Conservation (phyloP, 2,113 vertebrate species). For the Passerina amoena region DNA sequence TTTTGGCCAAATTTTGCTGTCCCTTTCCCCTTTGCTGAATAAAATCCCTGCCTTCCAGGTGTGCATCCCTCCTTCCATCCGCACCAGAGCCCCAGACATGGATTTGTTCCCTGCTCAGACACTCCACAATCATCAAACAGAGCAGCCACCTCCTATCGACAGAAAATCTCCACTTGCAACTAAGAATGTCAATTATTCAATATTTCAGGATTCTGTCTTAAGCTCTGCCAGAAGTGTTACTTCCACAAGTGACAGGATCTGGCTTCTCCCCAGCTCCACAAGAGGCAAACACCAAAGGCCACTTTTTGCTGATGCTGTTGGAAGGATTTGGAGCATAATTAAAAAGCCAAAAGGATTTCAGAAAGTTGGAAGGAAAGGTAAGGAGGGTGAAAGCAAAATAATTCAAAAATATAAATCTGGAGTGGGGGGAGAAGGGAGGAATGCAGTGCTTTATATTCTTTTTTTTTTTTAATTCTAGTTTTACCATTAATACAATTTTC, state of each 20-base stretch:
- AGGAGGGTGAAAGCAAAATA: background rate
- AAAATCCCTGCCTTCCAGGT: background rate
- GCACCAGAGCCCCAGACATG: background rate
- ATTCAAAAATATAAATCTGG: background rate
- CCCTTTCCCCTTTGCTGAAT: background rate
- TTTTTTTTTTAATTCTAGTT: background rate
- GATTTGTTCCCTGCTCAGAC: background rate
- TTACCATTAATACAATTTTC: background rate
- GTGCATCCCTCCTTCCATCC: background rate
- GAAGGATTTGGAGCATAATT: background rate
- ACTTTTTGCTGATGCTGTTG: background rate
- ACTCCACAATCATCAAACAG: background rate
- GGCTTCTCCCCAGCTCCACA: background rate
- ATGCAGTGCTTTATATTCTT: background rate
- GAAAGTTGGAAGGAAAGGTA: background rate
- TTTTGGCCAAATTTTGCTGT: background rate
- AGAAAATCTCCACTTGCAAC: background rate
- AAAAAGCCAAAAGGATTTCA: background rate
- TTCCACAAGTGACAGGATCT: background rate
- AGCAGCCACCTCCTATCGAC: background rate
- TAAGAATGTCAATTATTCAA: background rate
- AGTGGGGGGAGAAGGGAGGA: accelerated
- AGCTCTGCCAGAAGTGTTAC: conserved; percentile 4
- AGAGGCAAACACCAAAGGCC: background rate
- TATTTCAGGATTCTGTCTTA: background rate